These are phyloP conservation scores for Diarsia brunnea DNA, from an alignment of 2,888 invertebrate genomes.

Conservation along the genomic window DNA sequence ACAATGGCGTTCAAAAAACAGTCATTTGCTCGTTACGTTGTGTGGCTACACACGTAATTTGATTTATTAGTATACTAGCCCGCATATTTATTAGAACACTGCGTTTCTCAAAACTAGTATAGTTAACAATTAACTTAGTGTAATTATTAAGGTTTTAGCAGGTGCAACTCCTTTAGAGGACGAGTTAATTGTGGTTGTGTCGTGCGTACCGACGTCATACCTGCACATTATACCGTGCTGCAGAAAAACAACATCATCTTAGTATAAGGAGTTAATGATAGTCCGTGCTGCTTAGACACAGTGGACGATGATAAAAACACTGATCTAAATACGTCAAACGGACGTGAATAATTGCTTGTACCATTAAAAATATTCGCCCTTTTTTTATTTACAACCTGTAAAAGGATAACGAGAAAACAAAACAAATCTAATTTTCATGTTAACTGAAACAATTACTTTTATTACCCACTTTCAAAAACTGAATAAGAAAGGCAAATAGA, in stretches of 20 bases:
- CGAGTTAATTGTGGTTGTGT: constrained; percentile 80
- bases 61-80: constrained; percentile 52
- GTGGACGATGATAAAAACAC: constrained; percentile 61
- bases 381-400: constrained; percentile 35
- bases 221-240: constrained; percentile 78
- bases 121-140: constrained; percentile 79
- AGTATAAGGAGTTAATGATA: constrained; percentile 82
- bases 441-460: constrained; percentile 34
- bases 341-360: constrained; percentile 72
- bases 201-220: constrained; percentile 74
- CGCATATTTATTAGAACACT: constrained; percentile 59
- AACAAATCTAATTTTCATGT: constrained; percentile 21
- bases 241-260: constrained; percentile 76
- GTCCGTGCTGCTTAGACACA: constrained; percentile 72
- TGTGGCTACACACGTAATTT: constrained; percentile 55
- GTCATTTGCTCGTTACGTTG: constrained; percentile 41
- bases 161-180: constrained; percentile 84
- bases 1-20: constrained; percentile 52
- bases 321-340: constrained; percentile 75
- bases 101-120: constrained; percentile 72
- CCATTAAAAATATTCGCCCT: constrained; percentile 31
- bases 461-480: constrained; percentile 22
- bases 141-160: constrained; percentile 84
- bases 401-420: constrained; percentile 37
- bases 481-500: constrained; percentile 35